Evolutionary conservation across 2,888 invertebrate species (phyloP).

Genomic region (Himalopsyche kuldschensis): DNA sequence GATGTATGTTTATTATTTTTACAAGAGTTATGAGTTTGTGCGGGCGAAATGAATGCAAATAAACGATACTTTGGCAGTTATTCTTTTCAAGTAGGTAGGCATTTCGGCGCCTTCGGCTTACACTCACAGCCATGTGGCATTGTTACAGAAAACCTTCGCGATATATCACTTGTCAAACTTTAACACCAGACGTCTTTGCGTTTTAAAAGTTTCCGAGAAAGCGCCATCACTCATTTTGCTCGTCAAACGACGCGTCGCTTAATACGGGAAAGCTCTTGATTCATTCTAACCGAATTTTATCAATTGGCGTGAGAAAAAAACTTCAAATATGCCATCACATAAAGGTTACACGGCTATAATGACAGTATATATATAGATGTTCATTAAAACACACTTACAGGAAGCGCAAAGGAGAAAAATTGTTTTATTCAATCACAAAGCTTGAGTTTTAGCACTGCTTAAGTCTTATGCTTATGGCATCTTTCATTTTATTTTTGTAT

Average conservation of each 20-base stretch:
- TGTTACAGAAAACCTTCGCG: slow-evolving; percentile 5
- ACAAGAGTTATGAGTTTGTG: background rate
- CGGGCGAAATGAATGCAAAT: background rate
- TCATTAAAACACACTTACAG: too few species aligned
- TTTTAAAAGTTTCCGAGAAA: slow-evolving; percentile 6
- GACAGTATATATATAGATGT: too few species aligned
- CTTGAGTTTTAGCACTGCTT: too few species aligned
- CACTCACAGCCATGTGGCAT: background rate
- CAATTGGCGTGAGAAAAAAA: background rate
- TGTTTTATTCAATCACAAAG: too few species aligned
- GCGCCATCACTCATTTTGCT: background rate
- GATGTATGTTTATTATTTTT: background rate
- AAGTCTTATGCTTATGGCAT: too few species aligned
- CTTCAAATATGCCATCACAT: too few species aligned
- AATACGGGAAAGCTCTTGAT: background rate
- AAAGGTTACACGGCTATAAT: too few species aligned
- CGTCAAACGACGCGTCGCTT: background rate
- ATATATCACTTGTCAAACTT: slow-evolving; percentile 30
- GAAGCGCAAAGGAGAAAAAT: too few species aligned
- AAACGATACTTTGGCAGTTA: background rate
- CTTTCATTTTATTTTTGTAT: too few species aligned
- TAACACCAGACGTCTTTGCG: background rate
- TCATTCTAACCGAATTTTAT: background rate
- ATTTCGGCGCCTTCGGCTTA: background rate
- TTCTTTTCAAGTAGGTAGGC: background rate